These are phyloP conservation scores for Drosophila takahashii DNA, from an alignment of 1,140 invertebrate genomes.

Conservation along the genomic window DNA sequence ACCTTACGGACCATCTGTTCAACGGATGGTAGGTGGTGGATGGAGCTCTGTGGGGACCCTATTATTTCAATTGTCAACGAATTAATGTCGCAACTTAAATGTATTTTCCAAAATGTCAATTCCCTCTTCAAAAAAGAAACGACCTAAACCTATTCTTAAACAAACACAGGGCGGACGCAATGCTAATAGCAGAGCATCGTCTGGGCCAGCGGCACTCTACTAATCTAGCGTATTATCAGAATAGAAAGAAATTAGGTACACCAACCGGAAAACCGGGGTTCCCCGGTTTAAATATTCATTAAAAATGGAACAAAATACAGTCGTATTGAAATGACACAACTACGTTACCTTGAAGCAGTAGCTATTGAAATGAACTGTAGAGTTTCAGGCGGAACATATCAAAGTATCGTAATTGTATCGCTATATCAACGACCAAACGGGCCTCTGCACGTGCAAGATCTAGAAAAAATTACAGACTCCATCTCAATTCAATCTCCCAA, in stretches of 20 bases:
- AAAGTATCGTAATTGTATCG: not conserved
- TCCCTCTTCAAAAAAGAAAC: too few relatives aligned
- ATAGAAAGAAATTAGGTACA: not conserved
- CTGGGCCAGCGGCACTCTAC: not conserved
- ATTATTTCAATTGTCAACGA: not conserved
- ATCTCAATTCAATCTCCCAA: not conserved
- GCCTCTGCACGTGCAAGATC: not conserved
- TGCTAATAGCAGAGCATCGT: too few relatives aligned
- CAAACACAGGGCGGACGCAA: too few relatives aligned
- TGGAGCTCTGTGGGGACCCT: too few relatives aligned
- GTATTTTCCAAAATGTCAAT: too few relatives aligned
- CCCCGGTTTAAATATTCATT: conserved; percentile 11
- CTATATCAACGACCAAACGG: conserved; percentile 15
- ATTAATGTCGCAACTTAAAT: not conserved
- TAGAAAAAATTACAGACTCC: not conserved
- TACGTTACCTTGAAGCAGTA: conserved; percentile 12
- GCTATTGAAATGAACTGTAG: not conserved
- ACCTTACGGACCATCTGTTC: too few relatives aligned
- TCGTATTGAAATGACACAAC: too few relatives aligned
- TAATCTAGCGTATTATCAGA: not conserved
- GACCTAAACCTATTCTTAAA: too few relatives aligned
- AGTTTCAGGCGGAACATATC: not conserved
- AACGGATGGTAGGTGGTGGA: too few relatives aligned
- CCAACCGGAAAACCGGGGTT: not conserved
- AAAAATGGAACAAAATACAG: too few relatives aligned